Percentiles rank a stretch among this genome's conserved stretches.
Evolutionary conservation across 2,113 vertebrate species (phyloP).

Genomic region (Brachypteracias leptosomus): DNA sequence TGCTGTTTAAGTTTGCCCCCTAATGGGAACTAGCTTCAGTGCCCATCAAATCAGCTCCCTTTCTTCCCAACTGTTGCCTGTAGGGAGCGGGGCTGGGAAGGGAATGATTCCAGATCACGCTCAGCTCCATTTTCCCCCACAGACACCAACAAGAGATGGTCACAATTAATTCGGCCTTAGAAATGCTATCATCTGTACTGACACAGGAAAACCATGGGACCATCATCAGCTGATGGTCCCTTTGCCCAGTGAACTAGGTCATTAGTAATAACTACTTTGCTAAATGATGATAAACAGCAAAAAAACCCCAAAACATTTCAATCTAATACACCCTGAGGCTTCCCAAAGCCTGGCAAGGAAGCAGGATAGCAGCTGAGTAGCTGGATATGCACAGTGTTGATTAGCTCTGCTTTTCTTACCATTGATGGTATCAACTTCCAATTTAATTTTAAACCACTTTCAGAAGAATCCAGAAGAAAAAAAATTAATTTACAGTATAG

Average conservation of each 20-base stretch:
- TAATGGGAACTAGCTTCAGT: neutral
- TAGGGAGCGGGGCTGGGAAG: neutral
- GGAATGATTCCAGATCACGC: neutral
- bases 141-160: neutral
- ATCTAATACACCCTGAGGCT: neutral
- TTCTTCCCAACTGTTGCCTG: neutral
- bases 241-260: neutral
- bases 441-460: neutral
- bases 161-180: neutral
- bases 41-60: neutral
- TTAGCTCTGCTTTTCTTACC: neutral
- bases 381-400: neutral
- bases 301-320: neutral
- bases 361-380: neutral
- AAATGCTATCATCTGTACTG: fast-evolving
- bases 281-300: neutral
- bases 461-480: neutral
- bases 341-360: neutral
- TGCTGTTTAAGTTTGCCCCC: neutral
- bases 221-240: neutral
- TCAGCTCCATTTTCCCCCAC: neutral
- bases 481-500: neutral
- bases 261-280: neutral
- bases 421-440: neutral
- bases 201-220: neutral